These are phyloP conservation scores for Siphamia tubifer DNA, from an alignment of 2,113 vertebrate species.

Conservation along the genomic window DNA sequence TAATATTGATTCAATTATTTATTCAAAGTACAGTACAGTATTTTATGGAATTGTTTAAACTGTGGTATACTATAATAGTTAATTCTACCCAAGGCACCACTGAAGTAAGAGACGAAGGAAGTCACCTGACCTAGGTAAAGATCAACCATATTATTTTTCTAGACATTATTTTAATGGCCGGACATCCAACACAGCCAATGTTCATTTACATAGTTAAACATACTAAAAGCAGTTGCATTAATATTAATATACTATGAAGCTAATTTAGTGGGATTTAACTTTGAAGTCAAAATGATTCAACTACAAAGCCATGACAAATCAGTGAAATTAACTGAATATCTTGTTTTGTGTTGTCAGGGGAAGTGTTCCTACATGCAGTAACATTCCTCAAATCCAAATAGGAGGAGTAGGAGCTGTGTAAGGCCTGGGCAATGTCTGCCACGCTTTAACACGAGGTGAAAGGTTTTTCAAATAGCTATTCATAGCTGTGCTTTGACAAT, in stretches of 20 bases:
- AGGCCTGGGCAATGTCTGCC: background rate
- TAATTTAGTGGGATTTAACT: background rate
- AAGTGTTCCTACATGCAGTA: background rate
- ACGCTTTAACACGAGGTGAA: background rate
- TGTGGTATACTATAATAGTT: too few species aligned
- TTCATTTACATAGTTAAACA: background rate
- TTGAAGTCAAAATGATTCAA: background rate
- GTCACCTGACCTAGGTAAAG: too few species aligned
- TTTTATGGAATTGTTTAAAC: too few species aligned
- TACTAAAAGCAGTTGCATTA: background rate
- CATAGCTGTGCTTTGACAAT: background rate
- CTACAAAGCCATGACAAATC: background rate
- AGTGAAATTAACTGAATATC: background rate
- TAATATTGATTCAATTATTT: too few species aligned
- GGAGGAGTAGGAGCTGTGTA: background rate
- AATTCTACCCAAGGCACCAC: too few species aligned
- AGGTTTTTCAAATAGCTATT: conserved; percentile 28
- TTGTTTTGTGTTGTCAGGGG: background rate
- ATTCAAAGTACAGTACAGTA: too few species aligned
- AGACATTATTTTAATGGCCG: too few species aligned
- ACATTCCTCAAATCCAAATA: background rate
- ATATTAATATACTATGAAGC: background rate
- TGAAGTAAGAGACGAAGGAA: too few species aligned
- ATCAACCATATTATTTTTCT: too few species aligned
- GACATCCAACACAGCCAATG: too few species aligned